phyloP scores from a whole-genome alignment of 2,113 vertebrate species.

The Eonycteris spelaea region DNA sequence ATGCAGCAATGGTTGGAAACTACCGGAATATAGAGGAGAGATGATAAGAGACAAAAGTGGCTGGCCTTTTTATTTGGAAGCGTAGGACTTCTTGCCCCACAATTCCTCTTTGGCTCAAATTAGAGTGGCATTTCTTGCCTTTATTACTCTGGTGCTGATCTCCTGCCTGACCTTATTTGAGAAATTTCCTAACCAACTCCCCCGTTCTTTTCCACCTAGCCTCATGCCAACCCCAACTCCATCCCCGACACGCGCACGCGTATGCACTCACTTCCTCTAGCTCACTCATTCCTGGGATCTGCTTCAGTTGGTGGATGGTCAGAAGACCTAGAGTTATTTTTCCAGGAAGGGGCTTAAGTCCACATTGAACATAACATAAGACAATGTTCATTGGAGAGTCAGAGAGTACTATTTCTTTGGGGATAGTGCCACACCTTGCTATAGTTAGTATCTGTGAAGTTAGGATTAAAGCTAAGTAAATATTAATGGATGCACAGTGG shows the following conservation, averaged over 20 bases:
- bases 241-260: not conserved
- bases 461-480: not conserved
- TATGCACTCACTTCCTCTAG: not conserved
- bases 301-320: not conserved
- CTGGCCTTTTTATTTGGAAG: not conserved
- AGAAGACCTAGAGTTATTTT: not conserved
- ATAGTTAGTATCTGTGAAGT: not conserved
- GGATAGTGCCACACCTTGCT: not conserved
- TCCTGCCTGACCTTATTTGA: not conserved
- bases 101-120: not conserved
- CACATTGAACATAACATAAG: not conserved
- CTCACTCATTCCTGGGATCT: not conserved
- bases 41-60: not conserved
- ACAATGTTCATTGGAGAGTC: not conserved
- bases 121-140: not conserved
- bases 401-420: not conserved
- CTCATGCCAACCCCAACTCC: no score
- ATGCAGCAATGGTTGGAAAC: not conserved
- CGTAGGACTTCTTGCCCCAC: not conserved
- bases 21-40: not conserved
- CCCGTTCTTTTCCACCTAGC: rapidly evolving
- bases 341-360: not conserved
- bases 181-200: not conserved
- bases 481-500: not conserved
- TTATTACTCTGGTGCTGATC: not conserved